A percentile compares a stretch with the other conserved stretches of the same genome.
phyloP scores from a whole-genome alignment of 2,888 invertebrate species.

The Acrobasis repandana region DNA sequence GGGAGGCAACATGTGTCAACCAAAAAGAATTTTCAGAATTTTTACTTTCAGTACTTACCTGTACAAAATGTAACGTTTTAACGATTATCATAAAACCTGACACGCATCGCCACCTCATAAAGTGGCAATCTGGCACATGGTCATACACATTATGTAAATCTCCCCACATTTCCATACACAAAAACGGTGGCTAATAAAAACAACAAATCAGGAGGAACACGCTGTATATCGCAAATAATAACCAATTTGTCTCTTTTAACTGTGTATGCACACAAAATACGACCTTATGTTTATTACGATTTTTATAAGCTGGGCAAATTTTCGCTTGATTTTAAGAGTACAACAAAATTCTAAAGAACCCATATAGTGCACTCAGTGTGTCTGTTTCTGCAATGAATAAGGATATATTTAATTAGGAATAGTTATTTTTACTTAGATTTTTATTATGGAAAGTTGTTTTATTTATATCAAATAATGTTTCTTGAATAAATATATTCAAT shows the following conservation, averaged over 20 bases:
- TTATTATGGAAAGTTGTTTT: no score
- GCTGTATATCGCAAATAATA: slow-evolving; percentile 29
- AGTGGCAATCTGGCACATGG: background rate
- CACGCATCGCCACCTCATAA: background rate
- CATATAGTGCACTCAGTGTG: no score
- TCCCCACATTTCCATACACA: background rate
- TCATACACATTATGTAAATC: background rate
- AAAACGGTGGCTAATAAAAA: slow-evolving; percentile 6
- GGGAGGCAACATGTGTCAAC: no score
- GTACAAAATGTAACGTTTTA: no score
- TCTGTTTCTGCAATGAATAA: no score
- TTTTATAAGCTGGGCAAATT: slow-evolving; percentile 23
- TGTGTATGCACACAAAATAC: slow-evolving; percentile 24
- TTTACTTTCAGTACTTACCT: no score
- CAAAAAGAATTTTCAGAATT: no score
- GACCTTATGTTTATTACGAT: background rate
- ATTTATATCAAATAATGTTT: no score
- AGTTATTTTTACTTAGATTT: no score
- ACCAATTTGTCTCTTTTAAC: slow-evolving; percentile 29
- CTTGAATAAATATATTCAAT: no score
- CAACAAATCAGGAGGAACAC: slow-evolving; percentile 21
- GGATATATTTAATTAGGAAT: no score
- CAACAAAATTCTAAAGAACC: no score
- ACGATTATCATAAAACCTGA: background rate
- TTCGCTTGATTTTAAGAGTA: background rate